Percentiles rank a stretch among this genome's conserved stretches.
These are phyloP conservation scores for Idaea dimidiata DNA, from an alignment of 2,888 invertebrate genomes.

Conservation along the genomic window DNA sequence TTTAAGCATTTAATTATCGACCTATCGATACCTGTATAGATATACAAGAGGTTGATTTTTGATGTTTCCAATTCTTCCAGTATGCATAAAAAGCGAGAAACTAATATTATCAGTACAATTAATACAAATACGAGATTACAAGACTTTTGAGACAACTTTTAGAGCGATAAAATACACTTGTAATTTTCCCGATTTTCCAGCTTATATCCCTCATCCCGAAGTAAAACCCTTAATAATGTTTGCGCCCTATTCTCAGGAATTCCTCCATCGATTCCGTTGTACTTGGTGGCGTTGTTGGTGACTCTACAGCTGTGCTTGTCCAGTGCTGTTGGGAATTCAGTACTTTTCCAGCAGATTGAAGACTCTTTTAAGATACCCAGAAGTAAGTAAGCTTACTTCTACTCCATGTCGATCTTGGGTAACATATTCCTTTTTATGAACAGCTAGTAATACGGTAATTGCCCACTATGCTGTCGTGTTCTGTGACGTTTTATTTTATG, in stretches of 20 bases:
- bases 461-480: no score
- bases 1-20: no score
- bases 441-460: no score
- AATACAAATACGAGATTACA: not conserved
- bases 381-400: constrained; percentile 71
- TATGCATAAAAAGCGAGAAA: no score
- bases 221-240: no score
- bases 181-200: no score
- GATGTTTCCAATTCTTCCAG: no score
- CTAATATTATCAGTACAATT: not conserved
- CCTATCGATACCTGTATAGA: no score
- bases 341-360: constrained; percentile 91
- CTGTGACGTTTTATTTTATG: not conserved
- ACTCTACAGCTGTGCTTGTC: constrained; percentile 89
- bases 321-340: constrained; percentile 88
- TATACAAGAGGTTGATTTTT: no score
- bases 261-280: constrained; percentile 83
- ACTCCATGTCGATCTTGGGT: no score
- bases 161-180: not conserved
- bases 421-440: no score
- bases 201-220: no score
- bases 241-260: constrained; percentile 59
- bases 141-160: not conserved
- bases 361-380: constrained; percentile 86
- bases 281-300: constrained; percentile 86